Evolutionary conservation across 2,888 invertebrate genomes (phyloP), one percentile per base, ranked within the genome.

Genomic region (Auanema freiburgensis): DNA sequence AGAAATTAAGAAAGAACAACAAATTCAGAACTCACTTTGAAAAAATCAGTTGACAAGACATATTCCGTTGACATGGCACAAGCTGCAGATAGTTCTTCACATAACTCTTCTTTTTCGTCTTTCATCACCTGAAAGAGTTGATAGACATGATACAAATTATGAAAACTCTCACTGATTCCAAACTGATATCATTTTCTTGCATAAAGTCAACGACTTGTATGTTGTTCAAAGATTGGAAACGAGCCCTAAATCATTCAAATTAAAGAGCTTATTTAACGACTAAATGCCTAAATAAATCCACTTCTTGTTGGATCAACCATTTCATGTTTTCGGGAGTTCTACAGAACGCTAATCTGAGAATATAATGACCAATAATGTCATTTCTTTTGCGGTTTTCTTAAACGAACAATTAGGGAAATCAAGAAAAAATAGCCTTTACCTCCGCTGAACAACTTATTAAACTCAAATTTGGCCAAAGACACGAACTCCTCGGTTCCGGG

Each of bases 301-400:
- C 85, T 87, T 98, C 98, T 72, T 92, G 89, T 21, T 89, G 86
- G 14, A 94, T 86, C 83, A 94, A 93, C 96, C 97, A 97, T 65
- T 88, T 88, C 41, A 91, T 87, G 43, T 92, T 86, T 61, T 95
- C 93, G 73, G 91, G 91, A 10, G 72, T 78, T 79, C 91, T 88
- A 83, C 93, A 95, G 85, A 92, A 96, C 0, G 93, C 93, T 63
- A 98, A 85, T 61, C 95, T 88, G 2, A 97, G 87, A 77, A 96
- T 91, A 84, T 91, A 96, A 85, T 98, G 97, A 0, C 96, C 92
- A 57, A 95, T 88, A 79, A 92, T 90, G 85, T 98, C 97, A 11
- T 54, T 53, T 25, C 44, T 46, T 21, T 41, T 43, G 14, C 64
- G 16, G 24, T 33, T 8, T 33, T 33, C 33, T 33, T 33, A 33